Evolutionary conservation across 2,888 invertebrate genomes (phyloP).

Genomic region (Polymixis flavicincta): DNA sequence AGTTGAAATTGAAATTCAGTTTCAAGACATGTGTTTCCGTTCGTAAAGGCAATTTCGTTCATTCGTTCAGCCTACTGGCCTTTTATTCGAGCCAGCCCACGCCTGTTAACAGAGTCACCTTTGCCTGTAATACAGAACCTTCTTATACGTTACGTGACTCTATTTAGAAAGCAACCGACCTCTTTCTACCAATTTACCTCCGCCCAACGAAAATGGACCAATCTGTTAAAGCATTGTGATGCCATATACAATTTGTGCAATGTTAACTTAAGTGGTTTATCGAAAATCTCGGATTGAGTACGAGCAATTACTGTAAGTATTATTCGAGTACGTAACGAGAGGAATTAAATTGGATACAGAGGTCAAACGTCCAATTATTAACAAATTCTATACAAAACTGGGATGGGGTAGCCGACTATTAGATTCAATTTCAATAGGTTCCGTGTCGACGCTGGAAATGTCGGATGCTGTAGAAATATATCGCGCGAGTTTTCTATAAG

Average conservation of each 20-base stretch:
- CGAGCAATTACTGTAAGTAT: constrained; percentile 68
- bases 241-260: constrained; percentile 74
- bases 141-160: constrained; percentile 87
- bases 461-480: constrained; percentile 65
- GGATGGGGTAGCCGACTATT: constrained; percentile 58
- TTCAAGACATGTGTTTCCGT: constrained; percentile 66
- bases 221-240: constrained; percentile 81
- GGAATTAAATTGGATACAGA: constrained; percentile 67
- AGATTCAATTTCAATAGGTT: constrained; percentile 66
- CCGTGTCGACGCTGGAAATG: constrained; percentile 61
- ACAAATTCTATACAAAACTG: constrained; percentile 59
- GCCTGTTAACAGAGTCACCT: constrained; percentile 75
- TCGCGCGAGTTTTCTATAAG: constrained; percentile 57
- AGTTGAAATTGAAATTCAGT: constrained; percentile 70
- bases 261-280: constrained; percentile 69
- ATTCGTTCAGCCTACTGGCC: constrained; percentile 69
- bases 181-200: constrained; percentile 83
- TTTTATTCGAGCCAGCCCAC: constrained; percentile 70
- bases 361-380: constrained; percentile 65
- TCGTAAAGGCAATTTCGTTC: constrained; percentile 71
- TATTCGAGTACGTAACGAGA: constrained; percentile 63
- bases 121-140: constrained; percentile 78
- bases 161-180: constrained; percentile 82
- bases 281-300: constrained; percentile 64
- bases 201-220: constrained; percentile 77